Conservation (phyloP, 2,888 invertebrate genomes). For the Beris morrisii region DNA sequence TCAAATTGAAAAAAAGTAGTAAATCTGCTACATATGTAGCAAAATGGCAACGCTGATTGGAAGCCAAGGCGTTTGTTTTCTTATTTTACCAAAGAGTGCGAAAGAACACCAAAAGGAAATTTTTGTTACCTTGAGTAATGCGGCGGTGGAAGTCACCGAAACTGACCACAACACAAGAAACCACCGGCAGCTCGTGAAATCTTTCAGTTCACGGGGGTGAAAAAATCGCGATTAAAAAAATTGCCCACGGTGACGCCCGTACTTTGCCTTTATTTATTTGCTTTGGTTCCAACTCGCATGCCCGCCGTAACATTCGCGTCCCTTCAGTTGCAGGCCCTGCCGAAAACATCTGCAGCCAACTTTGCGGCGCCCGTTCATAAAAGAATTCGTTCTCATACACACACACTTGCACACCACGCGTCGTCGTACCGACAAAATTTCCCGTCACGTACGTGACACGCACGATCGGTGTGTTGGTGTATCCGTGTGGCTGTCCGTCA, state of each 20-base stretch:
- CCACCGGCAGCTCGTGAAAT: too few relatives aligned
- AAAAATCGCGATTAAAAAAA: too few relatives aligned
- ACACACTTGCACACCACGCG: not conserved
- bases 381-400: not conserved
- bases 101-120: too few relatives aligned
- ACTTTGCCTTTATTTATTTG: conserved; percentile 1
- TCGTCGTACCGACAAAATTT: conserved; percentile 7
- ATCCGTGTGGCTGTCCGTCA: conserved; percentile 42
- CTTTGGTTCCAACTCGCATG: not conserved
- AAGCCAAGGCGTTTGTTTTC: too few relatives aligned
- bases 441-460: conserved; percentile 4
- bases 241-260: conserved; percentile 23
- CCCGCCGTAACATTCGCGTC: not conserved
- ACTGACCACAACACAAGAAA: too few relatives aligned
- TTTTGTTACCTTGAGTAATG: too few relatives aligned
- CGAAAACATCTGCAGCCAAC: conserved; percentile 2
- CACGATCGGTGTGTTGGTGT: conserved; percentile 20
- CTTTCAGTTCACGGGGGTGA: too few relatives aligned
- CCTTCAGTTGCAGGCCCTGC: not conserved
- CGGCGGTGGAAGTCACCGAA: too few relatives aligned
- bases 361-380: not conserved
- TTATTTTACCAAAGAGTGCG: too few relatives aligned
- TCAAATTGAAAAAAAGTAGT: too few relatives aligned
- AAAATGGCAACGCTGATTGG: too few relatives aligned
- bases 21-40: too few relatives aligned